A percentile compares a stretch with the other conserved stretches of the same genome.
These are phyloP conservation scores for Saccopteryx bilineata DNA, from an alignment of 2,113 vertebrate genomes.

Conservation along the genomic window DNA sequence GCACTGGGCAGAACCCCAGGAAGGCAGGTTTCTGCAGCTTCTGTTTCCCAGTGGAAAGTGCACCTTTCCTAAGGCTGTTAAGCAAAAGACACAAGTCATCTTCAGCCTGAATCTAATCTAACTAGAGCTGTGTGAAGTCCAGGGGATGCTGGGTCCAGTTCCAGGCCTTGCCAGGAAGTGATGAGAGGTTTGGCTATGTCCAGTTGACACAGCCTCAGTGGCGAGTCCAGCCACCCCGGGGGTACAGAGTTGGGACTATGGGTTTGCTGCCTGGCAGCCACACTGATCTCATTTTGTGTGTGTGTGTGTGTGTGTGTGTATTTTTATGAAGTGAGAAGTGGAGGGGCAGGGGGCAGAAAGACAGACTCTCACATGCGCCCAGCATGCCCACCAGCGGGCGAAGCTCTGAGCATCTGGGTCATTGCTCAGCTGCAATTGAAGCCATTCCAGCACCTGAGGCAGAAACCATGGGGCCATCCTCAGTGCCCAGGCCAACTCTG, in stretches of 20 bases:
- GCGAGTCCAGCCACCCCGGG: neutral
- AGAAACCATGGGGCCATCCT: no score
- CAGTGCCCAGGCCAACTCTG: no score
- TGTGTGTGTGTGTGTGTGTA: no score
- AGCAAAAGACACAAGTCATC: neutral
- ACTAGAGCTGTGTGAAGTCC: neutral
- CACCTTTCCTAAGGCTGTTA: neutral
- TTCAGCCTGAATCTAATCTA: neutral
- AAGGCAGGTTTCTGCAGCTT: neutral
- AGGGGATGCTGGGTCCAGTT: no score
- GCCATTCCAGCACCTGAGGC: no score
- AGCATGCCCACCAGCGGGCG: no score
- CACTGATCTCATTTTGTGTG: neutral
- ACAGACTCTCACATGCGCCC: no score
- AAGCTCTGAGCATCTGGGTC: no score
- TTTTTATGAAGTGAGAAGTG: no score
- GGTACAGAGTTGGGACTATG: no score
- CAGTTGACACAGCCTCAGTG: neutral
- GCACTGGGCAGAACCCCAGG: neutral
- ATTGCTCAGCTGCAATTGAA: no score
- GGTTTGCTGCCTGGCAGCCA: neutral
- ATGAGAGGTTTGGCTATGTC: neutral
- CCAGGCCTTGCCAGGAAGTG: neutral
- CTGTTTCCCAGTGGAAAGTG: neutral
- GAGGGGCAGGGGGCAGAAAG: no score